Evolutionary conservation across 23 tunicate genomes (phyloP), one percentile per base, ranked within the genome.

Genomic region (Ascidia mentula): DNA sequence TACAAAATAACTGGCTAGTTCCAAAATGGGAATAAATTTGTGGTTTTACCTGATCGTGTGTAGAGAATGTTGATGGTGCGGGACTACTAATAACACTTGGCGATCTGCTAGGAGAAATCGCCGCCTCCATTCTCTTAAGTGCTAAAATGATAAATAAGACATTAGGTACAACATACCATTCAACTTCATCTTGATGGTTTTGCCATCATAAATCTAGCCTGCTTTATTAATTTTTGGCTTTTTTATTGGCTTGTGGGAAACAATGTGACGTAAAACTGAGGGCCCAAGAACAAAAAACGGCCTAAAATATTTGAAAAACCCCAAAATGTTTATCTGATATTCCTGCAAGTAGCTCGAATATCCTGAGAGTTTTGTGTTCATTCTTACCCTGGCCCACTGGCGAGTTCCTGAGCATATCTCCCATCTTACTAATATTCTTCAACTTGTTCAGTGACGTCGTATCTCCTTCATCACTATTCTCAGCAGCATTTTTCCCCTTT

Each of bases 321-420:
- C 60, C 60, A 45, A 45, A 45, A 45, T 45, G 17, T 45, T 18
- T 45, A 15, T 45, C 18, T 45, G 17, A 15, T 15, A 45, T 45
- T 15, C 60, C 60, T 18, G n/a, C n/a, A n/a, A n/a, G n/a, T n/a
- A n/a, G n/a, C n/a, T n/a, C n/a, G n/a, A n/a, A n/a, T n/a, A n/a
- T n/a, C n/a, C n/a, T n/a, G n/a, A n/a, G n/a, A n/a, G n/a, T n/a
- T n/a, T n/a, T 71, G 31, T 0, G 32, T 24, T 31, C 2, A 0
- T 20, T n/a, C 65, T 28, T 13, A 85, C 89, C 89, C 78, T 89
- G 85, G 0, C 85, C 95, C 26, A 89, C 95, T 8, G 95, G 95
- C 15, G 95, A 89, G 73, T 89, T 89, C 40, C 61, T 84, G 5
- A 89, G 53, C 75, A 83, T 83, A 46, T 79, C 82, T 28, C 89